These are phyloP conservation scores for Microhierax caerulescens DNA, from an alignment of 2,797 vertebrate genomes.

Conservation along the genomic window DNA sequence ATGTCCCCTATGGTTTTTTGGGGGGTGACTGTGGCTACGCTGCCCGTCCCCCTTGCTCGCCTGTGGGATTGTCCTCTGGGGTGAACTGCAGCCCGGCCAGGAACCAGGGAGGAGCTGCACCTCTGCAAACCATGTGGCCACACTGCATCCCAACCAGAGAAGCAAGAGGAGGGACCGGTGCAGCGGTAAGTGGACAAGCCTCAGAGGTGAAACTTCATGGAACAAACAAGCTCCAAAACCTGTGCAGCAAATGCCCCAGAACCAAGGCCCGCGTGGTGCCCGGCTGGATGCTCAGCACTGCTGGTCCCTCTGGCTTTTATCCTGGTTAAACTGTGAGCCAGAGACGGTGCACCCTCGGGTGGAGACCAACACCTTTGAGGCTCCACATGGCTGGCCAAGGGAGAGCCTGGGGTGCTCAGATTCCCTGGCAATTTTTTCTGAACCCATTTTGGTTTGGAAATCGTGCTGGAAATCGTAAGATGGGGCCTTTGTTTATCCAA, in stretches of 20 bases:
- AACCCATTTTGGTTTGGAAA: background rate
- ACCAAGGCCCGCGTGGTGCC: rapidly evolving
- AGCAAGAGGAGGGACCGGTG: background rate
- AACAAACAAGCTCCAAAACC: background rate
- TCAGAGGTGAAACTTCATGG: background rate
- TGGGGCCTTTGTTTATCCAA: background rate
- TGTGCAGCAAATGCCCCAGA: background rate
- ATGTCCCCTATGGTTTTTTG: background rate
- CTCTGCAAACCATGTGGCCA: background rate
- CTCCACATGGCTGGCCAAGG: rapidly evolving
- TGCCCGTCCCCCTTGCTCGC: background rate
- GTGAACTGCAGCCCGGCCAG: background rate
- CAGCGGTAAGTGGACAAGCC: rapidly evolving
- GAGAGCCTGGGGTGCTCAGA: background rate
- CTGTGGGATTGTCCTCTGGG: background rate
- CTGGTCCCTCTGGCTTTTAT: background rate
- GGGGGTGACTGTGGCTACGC: rapidly evolving
- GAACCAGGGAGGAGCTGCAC: background rate
- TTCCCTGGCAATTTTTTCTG: background rate
- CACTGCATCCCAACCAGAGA: background rate
- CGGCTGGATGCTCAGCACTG: rapidly evolving
- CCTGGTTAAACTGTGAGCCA: background rate
- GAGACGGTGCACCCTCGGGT: background rate
- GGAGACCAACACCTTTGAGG: background rate
- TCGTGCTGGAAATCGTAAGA: rapidly evolving